These are phyloP conservation scores for Cryptocephalus primarius DNA, from an alignment of 2,888 invertebrate species.

Conservation along the genomic window DNA sequence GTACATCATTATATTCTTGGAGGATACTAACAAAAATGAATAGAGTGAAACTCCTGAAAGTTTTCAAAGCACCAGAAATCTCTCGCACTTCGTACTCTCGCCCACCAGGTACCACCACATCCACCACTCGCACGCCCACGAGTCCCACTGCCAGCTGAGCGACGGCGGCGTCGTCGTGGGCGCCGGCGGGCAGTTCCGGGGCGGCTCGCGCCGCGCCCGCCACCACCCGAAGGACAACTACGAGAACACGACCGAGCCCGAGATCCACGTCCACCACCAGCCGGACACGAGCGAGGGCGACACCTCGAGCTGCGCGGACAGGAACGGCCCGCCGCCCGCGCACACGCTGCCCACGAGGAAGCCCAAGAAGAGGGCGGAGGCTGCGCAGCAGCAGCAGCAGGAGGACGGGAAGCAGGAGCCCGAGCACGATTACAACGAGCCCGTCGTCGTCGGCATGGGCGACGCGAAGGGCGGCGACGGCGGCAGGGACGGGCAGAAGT, in stretches of 20 bases:
- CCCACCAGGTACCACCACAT: conserved; percentile 32
- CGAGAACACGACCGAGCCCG: conserved; percentile 42
- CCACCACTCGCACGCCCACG: conserved; percentile 34
- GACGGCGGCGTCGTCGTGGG: conserved; percentile 20
- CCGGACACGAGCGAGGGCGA: conserved; percentile 39
- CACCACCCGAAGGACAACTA: conserved; percentile 38
- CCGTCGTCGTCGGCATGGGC: conserved; percentile 14
- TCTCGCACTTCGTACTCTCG: too few relatives aligned
- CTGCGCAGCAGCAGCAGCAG: conserved; percentile 25
- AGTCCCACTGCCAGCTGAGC: conserved; percentile 36
- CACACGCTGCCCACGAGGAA: conserved; percentile 47
- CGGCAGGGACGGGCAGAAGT: conserved; percentile 24
- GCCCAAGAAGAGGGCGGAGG: conserved; percentile 43
- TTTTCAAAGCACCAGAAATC: too few relatives aligned
- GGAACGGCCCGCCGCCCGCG: conserved; percentile 27
- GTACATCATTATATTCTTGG: too few relatives aligned
- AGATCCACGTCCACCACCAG: conserved; percentile 25
- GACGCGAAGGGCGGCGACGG: conserved; percentile 4
- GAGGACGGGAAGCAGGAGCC: conserved; percentile 25
- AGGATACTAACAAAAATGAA: too few relatives aligned
- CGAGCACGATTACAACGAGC: conserved; percentile 35
- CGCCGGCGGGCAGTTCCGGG: conserved; percentile 17
- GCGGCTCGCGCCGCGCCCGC: conserved; percentile 26
- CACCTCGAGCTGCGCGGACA: conserved; percentile 37
- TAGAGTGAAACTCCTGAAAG: too few relatives aligned